Conservation (phyloP, 2,888 invertebrate species). For the Leuctra nigra region DNA sequence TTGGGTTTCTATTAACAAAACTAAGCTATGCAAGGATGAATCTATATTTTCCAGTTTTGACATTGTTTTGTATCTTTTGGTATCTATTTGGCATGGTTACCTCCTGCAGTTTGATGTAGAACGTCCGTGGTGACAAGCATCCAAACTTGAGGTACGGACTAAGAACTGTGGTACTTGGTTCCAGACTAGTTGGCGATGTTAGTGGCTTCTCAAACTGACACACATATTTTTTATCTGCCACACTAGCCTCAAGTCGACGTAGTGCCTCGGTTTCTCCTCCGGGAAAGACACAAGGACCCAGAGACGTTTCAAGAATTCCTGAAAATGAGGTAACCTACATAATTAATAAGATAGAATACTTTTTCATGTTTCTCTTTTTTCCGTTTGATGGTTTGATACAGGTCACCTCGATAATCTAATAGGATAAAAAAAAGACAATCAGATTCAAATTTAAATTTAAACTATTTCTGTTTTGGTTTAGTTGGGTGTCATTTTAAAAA, state of each 20-base stretch:
- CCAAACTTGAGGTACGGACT: conserved; percentile 64
- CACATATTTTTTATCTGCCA: conserved; percentile 51
- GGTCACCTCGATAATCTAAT: too few species aligned
- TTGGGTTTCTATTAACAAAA: too few species aligned
- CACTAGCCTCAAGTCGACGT: conserved; percentile 45
- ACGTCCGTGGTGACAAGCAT: conserved; percentile 55
- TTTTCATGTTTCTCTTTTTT: background rate
- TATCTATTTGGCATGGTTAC: too few species aligned
- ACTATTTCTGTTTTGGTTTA: too few species aligned
- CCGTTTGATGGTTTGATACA: too few species aligned
- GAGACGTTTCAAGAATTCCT: conserved; percentile 43
- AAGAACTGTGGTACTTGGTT: conserved; percentile 60
- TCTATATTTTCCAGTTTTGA: too few species aligned
- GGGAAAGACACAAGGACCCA: conserved; percentile 49
- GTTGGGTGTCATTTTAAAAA: background rate
- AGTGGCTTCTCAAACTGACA: conserved; percentile 69
- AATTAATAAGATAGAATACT: background rate
- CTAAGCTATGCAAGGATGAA: too few species aligned
- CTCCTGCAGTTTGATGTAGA: conserved; percentile 50
- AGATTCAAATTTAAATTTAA: too few species aligned
- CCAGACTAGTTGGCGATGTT: conserved; percentile 62
- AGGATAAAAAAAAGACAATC: too few species aligned
- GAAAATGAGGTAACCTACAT: background rate
- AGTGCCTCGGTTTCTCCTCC: conserved; percentile 59
- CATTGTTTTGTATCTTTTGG: too few species aligned